Conservation (phyloP, 1,140 invertebrate genomes). For the Spodoptera frugiperda region DNA sequence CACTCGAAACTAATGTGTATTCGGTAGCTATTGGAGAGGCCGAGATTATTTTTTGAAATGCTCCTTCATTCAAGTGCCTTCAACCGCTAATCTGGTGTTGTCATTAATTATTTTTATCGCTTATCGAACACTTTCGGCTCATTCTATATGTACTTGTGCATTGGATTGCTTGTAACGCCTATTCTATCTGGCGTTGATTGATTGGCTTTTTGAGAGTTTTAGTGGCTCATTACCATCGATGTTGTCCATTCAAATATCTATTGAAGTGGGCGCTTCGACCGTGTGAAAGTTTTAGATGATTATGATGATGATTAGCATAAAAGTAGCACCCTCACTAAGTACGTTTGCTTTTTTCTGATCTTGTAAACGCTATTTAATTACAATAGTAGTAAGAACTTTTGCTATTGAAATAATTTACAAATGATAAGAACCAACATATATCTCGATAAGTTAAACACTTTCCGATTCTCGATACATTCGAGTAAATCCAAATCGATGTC, state of each 20-base stretch:
- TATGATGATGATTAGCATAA: too few relatives aligned
- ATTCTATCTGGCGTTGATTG: slow-evolving; percentile 50
- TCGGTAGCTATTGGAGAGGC: slow-evolving; percentile 78
- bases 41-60: slow-evolving; percentile 84
- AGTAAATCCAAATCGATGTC: slow-evolving; percentile 1
- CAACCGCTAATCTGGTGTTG: slow-evolving; percentile 80
- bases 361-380: not conserved
- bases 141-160: slow-evolving; percentile 54
- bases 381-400: too few relatives aligned
- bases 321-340: not conserved
- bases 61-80: slow-evolving; percentile 83
- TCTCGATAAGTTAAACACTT: not conserved
- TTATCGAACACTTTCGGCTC: slow-evolving; percentile 82
- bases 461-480: not conserved
- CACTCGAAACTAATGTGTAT: slow-evolving; percentile 81
- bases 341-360: not conserved
- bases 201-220: slow-evolving; percentile 47
- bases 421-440: too few relatives aligned
- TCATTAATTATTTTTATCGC: slow-evolving; percentile 86
- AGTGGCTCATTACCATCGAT: slow-evolving; percentile 29
- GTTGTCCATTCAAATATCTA: slow-evolving; percentile 1
- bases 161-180: slow-evolving; percentile 75
- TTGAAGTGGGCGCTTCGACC: slow-evolving; percentile 5
- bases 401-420: too few relatives aligned
- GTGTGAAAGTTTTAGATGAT: slow-evolving; percentile 15